Conservation (phyloP, 2,113 vertebrate genomes). For the Rynchops niger region DNA sequence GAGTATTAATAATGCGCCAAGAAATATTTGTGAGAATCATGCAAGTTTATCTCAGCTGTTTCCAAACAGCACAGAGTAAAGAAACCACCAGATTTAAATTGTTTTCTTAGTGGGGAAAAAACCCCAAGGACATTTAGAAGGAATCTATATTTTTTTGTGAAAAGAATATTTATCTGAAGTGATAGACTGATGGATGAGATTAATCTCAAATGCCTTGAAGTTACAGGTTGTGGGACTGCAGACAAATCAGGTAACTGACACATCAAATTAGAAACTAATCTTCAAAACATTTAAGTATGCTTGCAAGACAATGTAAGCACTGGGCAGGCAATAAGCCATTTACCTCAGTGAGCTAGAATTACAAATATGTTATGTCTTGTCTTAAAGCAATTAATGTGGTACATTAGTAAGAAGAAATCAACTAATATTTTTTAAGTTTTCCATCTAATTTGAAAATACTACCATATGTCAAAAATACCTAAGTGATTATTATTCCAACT, state of each 20-base stretch:
- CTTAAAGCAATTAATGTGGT: neutral
- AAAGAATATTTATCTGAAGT: neutral
- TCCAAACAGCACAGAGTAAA: neutral
- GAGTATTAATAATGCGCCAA: neutral
- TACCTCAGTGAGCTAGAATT: constrained; percentile 37
- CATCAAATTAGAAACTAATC: constrained; percentile 49
- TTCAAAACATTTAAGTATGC: constrained; percentile 37
- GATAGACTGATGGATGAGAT: neutral
- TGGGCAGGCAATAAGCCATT: constrained; percentile 36
- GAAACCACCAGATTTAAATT: neutral
- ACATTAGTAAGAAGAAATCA: neutral
- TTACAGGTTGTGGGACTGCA: neutral
- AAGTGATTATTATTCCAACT: neutral
- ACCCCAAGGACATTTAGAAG: neutral
- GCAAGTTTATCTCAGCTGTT: neutral
- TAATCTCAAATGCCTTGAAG: constrained; percentile 12
- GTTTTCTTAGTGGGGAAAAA: neutral
- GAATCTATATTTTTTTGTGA: neutral
- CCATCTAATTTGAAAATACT: neutral
- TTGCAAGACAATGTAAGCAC: neutral
- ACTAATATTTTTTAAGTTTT: neutral
- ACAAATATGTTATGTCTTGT: neutral
- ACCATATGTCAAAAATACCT: neutral
- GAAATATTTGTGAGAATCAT: neutral
- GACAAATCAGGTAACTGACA: constrained; percentile 35